Evolutionary conservation across 1,140 invertebrate species (phyloP), one percentile per base, ranked within the genome.

Genomic region (Halesus radiatus): DNA sequence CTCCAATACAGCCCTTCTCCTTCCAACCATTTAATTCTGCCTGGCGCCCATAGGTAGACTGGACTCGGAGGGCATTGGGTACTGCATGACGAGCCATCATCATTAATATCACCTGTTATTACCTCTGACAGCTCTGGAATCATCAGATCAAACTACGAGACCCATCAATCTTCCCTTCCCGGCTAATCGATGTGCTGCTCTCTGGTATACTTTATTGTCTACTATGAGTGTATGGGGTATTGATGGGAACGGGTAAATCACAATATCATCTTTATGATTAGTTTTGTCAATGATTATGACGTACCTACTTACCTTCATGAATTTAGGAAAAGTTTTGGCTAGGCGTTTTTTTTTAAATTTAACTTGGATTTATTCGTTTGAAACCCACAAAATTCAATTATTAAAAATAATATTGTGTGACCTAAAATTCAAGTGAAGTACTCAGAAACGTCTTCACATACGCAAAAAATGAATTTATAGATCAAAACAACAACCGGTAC

Each of bases 51-150:
- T 37, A 23, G n/a, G 37, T 45, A 45, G 10, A 45, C 8, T 45
- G 37, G 10, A 45, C 8, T 45, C 37, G 10, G 37, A 13, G 37
- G 37, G 37, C 32, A 6, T 6, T 32, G 53, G 53, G 18, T 1
- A n/a, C 66, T 37, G 66, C 15, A 37, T 70, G 45, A 32, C 64
- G 18, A 23, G 20, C 70, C 70, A 60, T 37, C 53, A 50, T 70
- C 76, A 78, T 78, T 70, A 78, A 78, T 70, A 68, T 54, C 76
- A 53, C 76, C 76, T 16, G 50, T 78, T 62, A 78, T 78, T 78
- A 75, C 62, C 32, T 75, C 58, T 75, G 80, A 77, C 78, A 81
- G 77, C 52, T 60, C 72, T 29, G 75, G 66, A 79, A 81, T 79
- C 77, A 78, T 76, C 72, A 50, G 56, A 74, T 81, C 75, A 76